Base-by-base conservation (phyloP, 2,888 invertebrate species). In the Oxycera nigricornis region DNA sequence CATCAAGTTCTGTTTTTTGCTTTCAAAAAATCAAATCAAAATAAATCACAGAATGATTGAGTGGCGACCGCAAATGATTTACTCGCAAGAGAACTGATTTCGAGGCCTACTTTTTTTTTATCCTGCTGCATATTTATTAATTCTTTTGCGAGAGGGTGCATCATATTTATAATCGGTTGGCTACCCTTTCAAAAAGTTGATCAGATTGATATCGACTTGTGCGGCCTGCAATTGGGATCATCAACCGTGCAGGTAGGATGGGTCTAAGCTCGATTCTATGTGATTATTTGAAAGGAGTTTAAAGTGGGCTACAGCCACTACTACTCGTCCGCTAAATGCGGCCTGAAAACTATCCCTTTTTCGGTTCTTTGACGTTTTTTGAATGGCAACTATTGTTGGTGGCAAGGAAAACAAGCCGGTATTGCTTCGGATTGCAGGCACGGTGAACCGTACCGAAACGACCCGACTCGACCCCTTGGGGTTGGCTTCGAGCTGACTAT, bases 1-100 rank as follows among this genome's bases (percentile, higher is more conserved):
- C n/a, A n/a, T n/a, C n/a, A n/a, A n/a, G n/a, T n/a, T n/a, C 50
- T 50, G 9, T 50, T 11, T n/a, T 50, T 17, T 6, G 4, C 50
- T 50, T 50, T 11, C 11, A 11, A 35, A 35, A 35, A 7, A 50
- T n/a, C 20, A 62, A 62, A 62, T 62, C 41, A 50, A 68, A 46
- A 68, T 68, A 68, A 68, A 68, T 68, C 68, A 68, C 26, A 50
- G 28, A 68, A 68, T 50, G 46, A 68, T 68, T 68, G 50, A 68
- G 68, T 68, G 50, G 50, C 50, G 50, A 68, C 50, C 68, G 20
- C 50, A 50, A 50, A 68, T 68, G 50, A 68, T 68, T 68, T 68
- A 68, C 68, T 68, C 35, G 14, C 11, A 6, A 31, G 6, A 28
- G 59, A 9, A 59, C 59, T 22, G 17, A 22, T 7, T 28, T 59